A percentile compares a stretch with the other conserved stretches of the same genome.
These are phyloP conservation scores for Streblospio benedicti DNA, from an alignment of 1,140 invertebrate genomes.

Conservation along the genomic window DNA sequence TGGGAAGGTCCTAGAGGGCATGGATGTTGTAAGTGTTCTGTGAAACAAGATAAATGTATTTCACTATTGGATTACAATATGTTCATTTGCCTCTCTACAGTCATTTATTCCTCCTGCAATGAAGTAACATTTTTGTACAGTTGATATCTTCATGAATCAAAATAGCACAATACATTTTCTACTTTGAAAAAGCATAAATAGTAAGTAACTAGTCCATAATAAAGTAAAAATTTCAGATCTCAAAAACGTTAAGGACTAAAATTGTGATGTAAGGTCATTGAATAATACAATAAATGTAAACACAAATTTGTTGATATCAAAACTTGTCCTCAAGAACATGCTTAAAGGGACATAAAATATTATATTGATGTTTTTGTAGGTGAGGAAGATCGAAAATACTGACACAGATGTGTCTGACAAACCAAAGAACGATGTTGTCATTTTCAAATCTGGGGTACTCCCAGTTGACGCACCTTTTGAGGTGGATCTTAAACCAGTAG, in stretches of 20 bases:
- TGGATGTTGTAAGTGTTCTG: slow-evolving; percentile 50
- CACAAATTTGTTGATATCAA: too few species aligned
- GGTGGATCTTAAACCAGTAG: too few species aligned
- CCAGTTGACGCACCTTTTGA: slow-evolving; percentile 62
- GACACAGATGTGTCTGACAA: slow-evolving; percentile 64
- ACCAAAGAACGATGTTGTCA: slow-evolving; percentile 59
- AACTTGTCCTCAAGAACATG: too few species aligned
- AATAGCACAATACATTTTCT: background rate
- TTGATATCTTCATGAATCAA: too few species aligned
- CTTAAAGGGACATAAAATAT: too few species aligned
- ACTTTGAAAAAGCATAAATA: slow-evolving; percentile 17
- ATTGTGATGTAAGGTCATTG: too few species aligned
- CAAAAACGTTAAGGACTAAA: too few species aligned
- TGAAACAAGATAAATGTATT: background rate
- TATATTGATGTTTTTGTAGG: too few species aligned
- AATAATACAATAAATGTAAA: too few species aligned
- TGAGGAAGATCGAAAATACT: slow-evolving; percentile 30
- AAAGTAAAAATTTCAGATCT: too few species aligned
- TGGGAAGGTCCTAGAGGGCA: slow-evolving; percentile 83
- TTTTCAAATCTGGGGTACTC: slow-evolving; percentile 63
- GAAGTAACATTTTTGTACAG: background rate
- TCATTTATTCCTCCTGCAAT: background rate
- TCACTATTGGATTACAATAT: background rate
- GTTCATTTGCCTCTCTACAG: background rate
- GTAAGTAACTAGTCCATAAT: too few species aligned